These are phyloP conservation scores for Urechis unicinctus DNA, from an alignment of 2,888 invertebrate genomes.

Conservation along the genomic window DNA sequence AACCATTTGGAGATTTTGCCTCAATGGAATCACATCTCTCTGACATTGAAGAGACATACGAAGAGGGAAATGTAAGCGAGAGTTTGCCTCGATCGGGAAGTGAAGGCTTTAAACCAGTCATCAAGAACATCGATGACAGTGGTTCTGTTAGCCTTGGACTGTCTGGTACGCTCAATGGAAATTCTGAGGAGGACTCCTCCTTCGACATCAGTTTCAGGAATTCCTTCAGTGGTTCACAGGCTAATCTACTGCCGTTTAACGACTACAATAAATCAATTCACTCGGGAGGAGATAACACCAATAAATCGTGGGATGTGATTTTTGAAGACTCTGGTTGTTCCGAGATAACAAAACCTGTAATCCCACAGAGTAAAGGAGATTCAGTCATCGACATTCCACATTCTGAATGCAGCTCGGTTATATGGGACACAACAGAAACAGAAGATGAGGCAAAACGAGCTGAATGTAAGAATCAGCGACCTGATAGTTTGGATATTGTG, in stretches of 20 bases:
- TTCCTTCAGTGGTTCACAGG: not conserved
- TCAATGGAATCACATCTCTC: not conserved
- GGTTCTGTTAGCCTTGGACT: not conserved
- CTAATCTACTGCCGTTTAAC: no score
- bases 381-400: no score
- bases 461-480: not conserved
- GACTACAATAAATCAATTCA: no score
- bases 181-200: conserved; percentile 1
- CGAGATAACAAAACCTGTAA: no score
- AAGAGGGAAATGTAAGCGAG: not conserved
- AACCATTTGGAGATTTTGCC: not conserved
- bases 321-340: conserved; percentile 50
- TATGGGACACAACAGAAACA: no score
- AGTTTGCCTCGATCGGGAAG: no score
- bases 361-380: no score
- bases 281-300: not conserved
- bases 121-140: conserved; percentile 13
- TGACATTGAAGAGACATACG: not conserved
- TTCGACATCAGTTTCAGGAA: conserved; percentile 5
- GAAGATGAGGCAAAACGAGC: not conserved
- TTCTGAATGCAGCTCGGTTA: no score
- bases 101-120: conserved; percentile 5
- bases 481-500: not conserved
- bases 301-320: conserved; percentile 15
- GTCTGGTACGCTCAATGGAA: not conserved